Evolutionary conservation across 1,140 invertebrate species (phyloP), one percentile per base, ranked within the genome.

Genomic region (Pseudachorutes palmiensis): DNA sequence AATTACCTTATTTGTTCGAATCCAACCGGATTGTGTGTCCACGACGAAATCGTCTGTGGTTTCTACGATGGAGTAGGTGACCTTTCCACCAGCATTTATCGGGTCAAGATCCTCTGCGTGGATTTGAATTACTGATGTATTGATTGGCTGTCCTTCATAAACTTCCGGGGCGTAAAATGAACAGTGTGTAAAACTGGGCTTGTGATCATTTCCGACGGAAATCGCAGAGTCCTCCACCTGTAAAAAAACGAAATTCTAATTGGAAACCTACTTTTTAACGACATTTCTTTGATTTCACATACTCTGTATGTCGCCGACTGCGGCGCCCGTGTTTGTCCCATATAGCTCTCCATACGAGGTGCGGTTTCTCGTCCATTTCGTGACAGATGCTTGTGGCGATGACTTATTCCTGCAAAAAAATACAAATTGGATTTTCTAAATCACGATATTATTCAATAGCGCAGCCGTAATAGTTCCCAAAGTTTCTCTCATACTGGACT

Each of bases 21-120:
- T 88, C 45, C 82, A 80, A 19, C 91, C 91, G n/a, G 87, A 87
- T 2, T 78, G 76, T 36, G 86, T 82, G 76, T 92, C 84, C 57
- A 94, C 91, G 64, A 83, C 81, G 76, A 94, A 92, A 75, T 89
- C 87, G 30, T 85, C 80, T 68, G 86, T 85, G 75, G 89, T 86
- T 19, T 85, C 84, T 0, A 92, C 85, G 74, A 93, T 86, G 68
- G 86, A 87, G 77, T 93, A 94, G 2, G 83, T 86, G 30, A 94
- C 85, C 41, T 82, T 88, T 31, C 90, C 89, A 71, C 89, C 88
- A 72, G 85, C 83, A 64, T 88, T 85, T 0, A 82, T 83, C 49
- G 85, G 84, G 77, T 89, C 87, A 16, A 79, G 77, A 73, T 88
- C 82, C 51, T 76, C 75, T 0, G 85, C 86, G 33, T 79, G 76